These are phyloP conservation scores for Neuroscelio doddi DNA, from an alignment of 2,888 invertebrate species.

Conservation along the genomic window DNA sequence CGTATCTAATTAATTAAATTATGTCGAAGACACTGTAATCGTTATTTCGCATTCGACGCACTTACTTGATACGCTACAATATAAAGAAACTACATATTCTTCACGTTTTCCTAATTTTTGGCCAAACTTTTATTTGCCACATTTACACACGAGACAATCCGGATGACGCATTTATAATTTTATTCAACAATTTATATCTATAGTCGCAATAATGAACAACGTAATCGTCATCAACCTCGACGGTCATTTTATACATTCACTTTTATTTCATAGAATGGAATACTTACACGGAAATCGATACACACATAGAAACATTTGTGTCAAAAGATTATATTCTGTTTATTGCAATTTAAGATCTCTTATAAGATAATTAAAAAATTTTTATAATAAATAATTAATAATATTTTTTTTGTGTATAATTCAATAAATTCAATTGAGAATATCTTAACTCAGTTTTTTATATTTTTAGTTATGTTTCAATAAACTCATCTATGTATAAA, in stretches of 20 bases:
- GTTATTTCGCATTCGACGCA: slow-evolving; percentile 25
- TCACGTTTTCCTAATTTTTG: slow-evolving; percentile 12
- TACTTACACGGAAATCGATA: slow-evolving; percentile 27
- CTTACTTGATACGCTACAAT: slow-evolving; percentile 23
- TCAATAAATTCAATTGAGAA: no score
- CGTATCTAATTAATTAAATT: slow-evolving; percentile 52
- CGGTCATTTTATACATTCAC: slow-evolving; percentile 26
- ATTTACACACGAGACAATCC: slow-evolving; percentile 10
- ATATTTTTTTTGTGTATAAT: no score
- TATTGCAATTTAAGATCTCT: slow-evolving; percentile 41
- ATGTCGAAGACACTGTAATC: slow-evolving; percentile 29
- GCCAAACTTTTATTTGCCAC: slow-evolving; percentile 11
- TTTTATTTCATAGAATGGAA: slow-evolving; percentile 21
- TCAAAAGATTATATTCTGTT: slow-evolving; percentile 15
- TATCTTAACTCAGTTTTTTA: no score
- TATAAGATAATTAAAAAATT: slow-evolving; percentile 26
- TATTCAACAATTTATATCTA: slow-evolving; percentile 27
- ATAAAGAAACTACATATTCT: slow-evolving; percentile 24
- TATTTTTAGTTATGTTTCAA: no score
- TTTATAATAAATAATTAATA: slow-evolving; percentile 19
- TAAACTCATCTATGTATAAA: no score
- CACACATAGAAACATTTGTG: slow-evolving; percentile 35
- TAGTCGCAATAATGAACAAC: slow-evolving; percentile 31
- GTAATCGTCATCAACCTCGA: slow-evolving; percentile 27
- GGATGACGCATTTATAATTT: slow-evolving; percentile 12